A percentile compares a stretch with the other conserved stretches of the same genome.
These are phyloP conservation scores for Chrysolina haemoptera DNA, from an alignment of 2,888 invertebrate species.

Conservation along the genomic window DNA sequence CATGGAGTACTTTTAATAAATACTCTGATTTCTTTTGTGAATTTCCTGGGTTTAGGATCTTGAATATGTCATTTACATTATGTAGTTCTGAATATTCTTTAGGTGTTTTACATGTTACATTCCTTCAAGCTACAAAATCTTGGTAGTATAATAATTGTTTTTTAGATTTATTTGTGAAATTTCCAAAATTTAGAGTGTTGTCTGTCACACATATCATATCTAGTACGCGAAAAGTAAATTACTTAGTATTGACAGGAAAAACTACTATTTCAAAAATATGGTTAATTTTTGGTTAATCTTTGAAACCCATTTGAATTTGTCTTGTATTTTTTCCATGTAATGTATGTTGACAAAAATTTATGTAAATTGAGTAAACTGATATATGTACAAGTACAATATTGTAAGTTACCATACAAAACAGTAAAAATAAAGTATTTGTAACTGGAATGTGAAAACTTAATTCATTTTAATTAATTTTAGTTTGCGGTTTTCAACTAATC, in stretches of 20 bases:
- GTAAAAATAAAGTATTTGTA: slow-evolving; percentile 63
- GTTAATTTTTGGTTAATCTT: not conserved
- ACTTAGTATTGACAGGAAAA: slow-evolving; percentile 17
- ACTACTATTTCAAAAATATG: not conserved
- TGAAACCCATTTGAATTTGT: slow-evolving; percentile 22
- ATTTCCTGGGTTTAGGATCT: not conserved
- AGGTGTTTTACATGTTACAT: slow-evolving; percentile 55
- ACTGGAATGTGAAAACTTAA: slow-evolving; percentile 48
- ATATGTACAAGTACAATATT: slow-evolving; percentile 63
- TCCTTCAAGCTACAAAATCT: slow-evolving; percentile 42
- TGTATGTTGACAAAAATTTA: slow-evolving; percentile 50
- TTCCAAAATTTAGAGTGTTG: slow-evolving; percentile 19
- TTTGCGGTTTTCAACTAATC: no score
- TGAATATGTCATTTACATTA: slow-evolving; percentile 36
- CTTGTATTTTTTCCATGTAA: slow-evolving; percentile 37
- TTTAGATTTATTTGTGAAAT: not conserved
- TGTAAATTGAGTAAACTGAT: slow-evolving; percentile 60
- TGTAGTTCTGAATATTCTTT: slow-evolving; percentile 44
- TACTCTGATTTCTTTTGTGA: not conserved
- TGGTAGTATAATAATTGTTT: slow-evolving; percentile 7
- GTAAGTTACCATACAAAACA: slow-evolving; percentile 63
- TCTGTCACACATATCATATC: slow-evolving; percentile 32
- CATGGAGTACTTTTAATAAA: not conserved
- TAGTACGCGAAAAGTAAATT: slow-evolving; percentile 22
- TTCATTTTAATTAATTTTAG: not conserved